These are phyloP conservation scores for Dorcus hopei DNA, from an alignment of 2,888 invertebrate genomes.

Conservation along the genomic window DNA sequence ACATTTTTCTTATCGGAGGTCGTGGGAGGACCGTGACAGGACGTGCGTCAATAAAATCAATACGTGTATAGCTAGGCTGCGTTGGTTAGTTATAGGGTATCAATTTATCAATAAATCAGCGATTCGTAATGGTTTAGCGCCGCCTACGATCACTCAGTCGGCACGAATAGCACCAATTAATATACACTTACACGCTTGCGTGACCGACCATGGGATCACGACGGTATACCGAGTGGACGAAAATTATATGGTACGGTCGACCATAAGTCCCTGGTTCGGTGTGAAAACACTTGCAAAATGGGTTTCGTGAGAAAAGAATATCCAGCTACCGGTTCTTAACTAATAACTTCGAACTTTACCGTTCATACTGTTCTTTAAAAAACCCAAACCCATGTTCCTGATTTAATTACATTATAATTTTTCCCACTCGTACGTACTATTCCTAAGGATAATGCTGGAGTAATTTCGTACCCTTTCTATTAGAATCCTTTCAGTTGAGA, in stretches of 20 bases:
- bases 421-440: too few species aligned
- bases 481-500: too few species aligned
- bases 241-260: neutral
- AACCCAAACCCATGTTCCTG: too few species aligned
- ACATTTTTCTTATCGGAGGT: too few species aligned
- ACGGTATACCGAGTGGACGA: neutral
- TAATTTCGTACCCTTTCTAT: too few species aligned
- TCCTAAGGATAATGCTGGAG: too few species aligned
- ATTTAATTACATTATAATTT: too few species aligned
- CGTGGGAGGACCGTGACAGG: too few species aligned
- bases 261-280: neutral
- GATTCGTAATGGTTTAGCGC: conserved; percentile 13
- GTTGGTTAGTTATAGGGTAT: conserved; percentile 15
- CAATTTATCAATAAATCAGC: conserved; percentile 20
- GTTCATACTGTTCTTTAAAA: too few species aligned
- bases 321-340: too few species aligned
- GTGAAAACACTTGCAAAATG: neutral
- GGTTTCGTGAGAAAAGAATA: too few species aligned
- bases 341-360: too few species aligned
- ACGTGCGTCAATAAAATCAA: conserved; percentile 10
- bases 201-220: conserved; percentile 13
- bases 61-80: conserved; percentile 2
- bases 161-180: conserved; percentile 20
- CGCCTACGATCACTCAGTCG: conserved; percentile 20
- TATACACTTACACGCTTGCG: conserved; percentile 18